Evolutionary conservation across 2,888 invertebrate genomes (phyloP).

Genomic region (Gymnosoma rotundatum): DNA sequence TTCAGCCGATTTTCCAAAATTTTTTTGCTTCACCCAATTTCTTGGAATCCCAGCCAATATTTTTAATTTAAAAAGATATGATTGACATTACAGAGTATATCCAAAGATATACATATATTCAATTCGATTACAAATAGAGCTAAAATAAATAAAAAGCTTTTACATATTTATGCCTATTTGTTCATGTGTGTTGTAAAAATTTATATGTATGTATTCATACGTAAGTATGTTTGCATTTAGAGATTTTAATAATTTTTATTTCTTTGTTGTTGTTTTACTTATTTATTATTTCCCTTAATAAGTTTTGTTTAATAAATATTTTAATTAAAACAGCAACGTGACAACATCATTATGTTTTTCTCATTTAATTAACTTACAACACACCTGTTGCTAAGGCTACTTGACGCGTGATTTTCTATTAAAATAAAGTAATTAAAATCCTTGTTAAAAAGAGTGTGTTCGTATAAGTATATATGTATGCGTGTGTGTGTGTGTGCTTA

Average conservation of each 20-base stretch:
- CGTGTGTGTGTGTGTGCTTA: background rate
- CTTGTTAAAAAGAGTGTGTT: background rate
- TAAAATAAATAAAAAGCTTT: background rate
- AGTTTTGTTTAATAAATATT: constrained; percentile 62
- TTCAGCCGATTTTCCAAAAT: too few relatives aligned
- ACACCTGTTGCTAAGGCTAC: constrained; percentile 68
- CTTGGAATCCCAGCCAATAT: too few relatives aligned
- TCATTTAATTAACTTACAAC: constrained; percentile 36
- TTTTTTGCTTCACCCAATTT: too few relatives aligned
- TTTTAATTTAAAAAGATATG: too few relatives aligned
- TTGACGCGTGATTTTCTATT: constrained; percentile 63
- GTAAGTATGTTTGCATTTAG: background rate
- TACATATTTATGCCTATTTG: too few relatives aligned
- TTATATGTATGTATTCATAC: background rate
- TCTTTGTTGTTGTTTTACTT: constrained; percentile 1
- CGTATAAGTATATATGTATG: background rate
- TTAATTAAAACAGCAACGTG: constrained; percentile 68
- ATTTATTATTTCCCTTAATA: constrained; percentile 45
- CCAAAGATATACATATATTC: too few relatives aligned
- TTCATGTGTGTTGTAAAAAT: too few relatives aligned
- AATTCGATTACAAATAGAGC: background rate
- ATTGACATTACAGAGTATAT: too few relatives aligned
- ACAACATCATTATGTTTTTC: constrained; percentile 52
- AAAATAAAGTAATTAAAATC: constrained; percentile 57
- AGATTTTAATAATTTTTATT: background rate